Evolutionary conservation across 2,113 vertebrate genomes (phyloP).

Genomic region (cattle (Bos taurus)): ARS-UCD2.0 NC_037328.1:6791001-6791500

Average conservation of each 20-base stretch:
- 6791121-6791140: background rate
- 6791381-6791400: background rate
- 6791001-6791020: background rate
- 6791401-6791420: background rate
- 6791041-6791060: rapidly evolving
- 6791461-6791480: background rate
- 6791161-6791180: background rate
- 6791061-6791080: background rate
- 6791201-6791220: background rate
- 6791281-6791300: background rate
- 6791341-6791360: background rate
- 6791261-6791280: background rate
- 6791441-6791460: background rate
- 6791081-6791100: background rate
- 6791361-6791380: background rate
- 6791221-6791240: background rate
- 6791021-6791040: background rate
- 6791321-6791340: background rate
- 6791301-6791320: background rate
- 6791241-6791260: background rate
- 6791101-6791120: background rate
- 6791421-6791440: background rate
- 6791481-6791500: background rate
- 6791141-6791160: background rate
- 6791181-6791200: background rate